Percentiles rank a stretch among this genome's conserved stretches.
Conservation (phyloP, 2,113 vertebrate species). For the Saguinus imperator region DNA sequence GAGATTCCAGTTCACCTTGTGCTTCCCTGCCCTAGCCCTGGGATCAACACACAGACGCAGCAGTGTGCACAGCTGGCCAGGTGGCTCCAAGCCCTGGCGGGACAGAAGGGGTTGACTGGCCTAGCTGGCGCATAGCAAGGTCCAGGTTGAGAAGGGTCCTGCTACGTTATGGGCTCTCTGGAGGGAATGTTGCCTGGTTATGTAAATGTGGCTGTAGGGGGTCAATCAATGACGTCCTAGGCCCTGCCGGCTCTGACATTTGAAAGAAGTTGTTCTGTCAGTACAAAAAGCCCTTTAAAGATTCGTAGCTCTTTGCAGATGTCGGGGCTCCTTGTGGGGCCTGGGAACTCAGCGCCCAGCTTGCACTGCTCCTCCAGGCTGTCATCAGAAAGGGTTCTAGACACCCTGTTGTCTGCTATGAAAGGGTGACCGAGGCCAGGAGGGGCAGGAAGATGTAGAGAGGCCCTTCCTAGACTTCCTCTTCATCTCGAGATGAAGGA, state of each 20-base stretch:
- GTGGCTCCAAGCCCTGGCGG: fast-evolving
- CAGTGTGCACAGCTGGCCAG: fast-evolving
- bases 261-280: background rate
- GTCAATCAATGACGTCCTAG: fast-evolving
- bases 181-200: background rate
- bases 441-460: fast-evolving
- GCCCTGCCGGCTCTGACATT: background rate
- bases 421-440: background rate
- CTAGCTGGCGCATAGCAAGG: fast-evolving
- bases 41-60: fast-evolving
- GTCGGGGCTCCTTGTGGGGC: too few relatives aligned
- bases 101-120: fast-evolving
- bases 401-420: background rate
- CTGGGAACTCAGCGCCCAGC: fast-evolving
- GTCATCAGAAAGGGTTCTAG: background rate
- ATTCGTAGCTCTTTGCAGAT: background rate
- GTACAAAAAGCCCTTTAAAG: background rate
- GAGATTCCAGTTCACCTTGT: fast-evolving
- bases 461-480: background rate
- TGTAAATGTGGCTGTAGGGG: background rate
- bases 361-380: fast-evolving
- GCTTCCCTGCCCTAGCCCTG: background rate
- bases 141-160: background rate
- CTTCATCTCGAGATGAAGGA: background rate
- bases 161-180: background rate